Evolutionary conservation across 1,140 invertebrate species (phyloP), one percentile per base, ranked within the genome.

Genomic region (Magallana ariakensis): DNA sequence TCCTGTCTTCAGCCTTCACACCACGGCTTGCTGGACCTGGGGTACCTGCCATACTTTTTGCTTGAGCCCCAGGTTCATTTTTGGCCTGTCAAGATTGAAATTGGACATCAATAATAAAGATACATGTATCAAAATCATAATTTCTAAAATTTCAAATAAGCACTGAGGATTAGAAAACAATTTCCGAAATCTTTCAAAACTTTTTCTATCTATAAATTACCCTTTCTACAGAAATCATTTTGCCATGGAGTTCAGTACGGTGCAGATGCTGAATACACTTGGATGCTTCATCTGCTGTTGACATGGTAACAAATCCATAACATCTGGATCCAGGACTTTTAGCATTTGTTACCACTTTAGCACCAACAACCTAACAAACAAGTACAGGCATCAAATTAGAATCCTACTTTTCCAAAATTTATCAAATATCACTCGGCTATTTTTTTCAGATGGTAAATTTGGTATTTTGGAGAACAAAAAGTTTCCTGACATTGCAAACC

Each of bases 301-400:
- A 97, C 97, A 99, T 98, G 0, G 98, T 98, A 4, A 99, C 97
- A 94, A 98, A 98, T 55, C 98, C 98, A 94, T 98, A 99, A 94
- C 98, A 99, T 83, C 97, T 96, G 22, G 97, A 97, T 26, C 98
- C 98, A 2, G 98, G 98, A 53, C 97, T 97, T 84, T 97, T 96
- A 1, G 98, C 97, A 95, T 98, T 99, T 1, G 98, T 98, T 0
- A 99, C 98, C n/a, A 99, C 97, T 95, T 99, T 99, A 0, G 98
- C 98, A 84, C 97, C 98, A 92, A 98, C 93, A 15, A 96, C 95
- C 95, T 96, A 70, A 11, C 87, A 80, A 15, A 1, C 60, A 16
- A 46, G 66, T n/a, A 16, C 22, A 26, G 19, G 11, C 13, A 85
- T 46, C 33, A 46, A 4, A 46, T 46, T 46, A 46, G 33, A 46